Conservation (phyloP, 2,113 vertebrate species). For the Xyliphius kryptos region DNA sequence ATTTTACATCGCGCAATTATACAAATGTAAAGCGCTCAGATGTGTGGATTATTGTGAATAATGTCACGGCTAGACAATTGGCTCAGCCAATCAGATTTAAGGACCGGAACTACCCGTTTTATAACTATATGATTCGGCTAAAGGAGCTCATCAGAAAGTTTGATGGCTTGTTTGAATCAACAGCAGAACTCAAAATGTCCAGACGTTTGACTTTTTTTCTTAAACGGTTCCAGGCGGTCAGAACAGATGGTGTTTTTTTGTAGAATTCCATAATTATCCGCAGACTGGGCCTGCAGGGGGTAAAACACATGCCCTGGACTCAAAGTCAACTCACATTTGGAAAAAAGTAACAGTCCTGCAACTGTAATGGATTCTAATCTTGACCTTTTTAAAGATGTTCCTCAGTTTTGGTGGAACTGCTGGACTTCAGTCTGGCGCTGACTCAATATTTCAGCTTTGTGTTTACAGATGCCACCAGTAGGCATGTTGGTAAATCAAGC, state of each 20-base stretch:
- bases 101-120: too few relatives aligned
- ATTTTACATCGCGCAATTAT: too few relatives aligned
- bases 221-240: constrained; percentile 1
- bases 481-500: background rate
- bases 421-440: background rate
- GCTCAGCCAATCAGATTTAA: too few relatives aligned
- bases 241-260: background rate
- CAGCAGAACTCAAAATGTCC: constrained; percentile 3
- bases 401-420: background rate
- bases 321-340: background rate
- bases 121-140: too few relatives aligned
- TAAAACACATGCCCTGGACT: background rate
- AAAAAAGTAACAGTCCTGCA: background rate
- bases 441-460: background rate
- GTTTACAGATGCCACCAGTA: background rate
- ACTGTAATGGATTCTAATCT: background rate
- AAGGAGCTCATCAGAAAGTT: too few relatives aligned
- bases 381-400: background rate
- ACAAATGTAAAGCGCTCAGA: too few relatives aligned
- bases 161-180: constrained; percentile 11
- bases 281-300: background rate
- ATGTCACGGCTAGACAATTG: too few relatives aligned
- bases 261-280: background rate
- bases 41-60: too few relatives aligned
- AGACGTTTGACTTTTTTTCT: background rate